Evolutionary conservation across 2,113 vertebrate genomes (phyloP).

Genomic region (Phrynosoma blainvillii): DNA sequence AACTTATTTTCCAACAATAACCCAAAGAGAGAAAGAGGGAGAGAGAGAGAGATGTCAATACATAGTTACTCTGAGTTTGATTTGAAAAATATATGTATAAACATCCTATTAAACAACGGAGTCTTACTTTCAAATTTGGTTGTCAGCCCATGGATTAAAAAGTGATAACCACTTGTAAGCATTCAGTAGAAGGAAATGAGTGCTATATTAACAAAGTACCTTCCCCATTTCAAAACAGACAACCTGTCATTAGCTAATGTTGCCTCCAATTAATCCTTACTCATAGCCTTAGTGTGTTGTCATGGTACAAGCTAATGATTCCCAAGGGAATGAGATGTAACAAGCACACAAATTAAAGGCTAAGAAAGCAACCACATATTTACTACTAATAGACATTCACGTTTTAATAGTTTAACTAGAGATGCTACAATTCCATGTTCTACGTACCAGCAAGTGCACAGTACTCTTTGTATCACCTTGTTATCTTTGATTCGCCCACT

Average conservation of each 20-base stretch:
- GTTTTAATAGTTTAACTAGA: background rate
- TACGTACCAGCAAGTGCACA: background rate
- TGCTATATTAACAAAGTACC: background rate
- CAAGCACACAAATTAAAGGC: background rate
- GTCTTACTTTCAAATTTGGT: background rate
- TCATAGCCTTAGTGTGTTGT: background rate
- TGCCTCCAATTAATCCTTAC: slow-evolving; percentile 39
- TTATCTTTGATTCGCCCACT: background rate
- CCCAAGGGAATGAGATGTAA: background rate
- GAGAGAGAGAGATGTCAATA: background rate
- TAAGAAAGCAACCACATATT: background rate
- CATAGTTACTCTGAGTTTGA: background rate
- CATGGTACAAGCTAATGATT: background rate
- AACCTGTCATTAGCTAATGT: slow-evolving; percentile 44
- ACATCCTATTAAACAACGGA: background rate
- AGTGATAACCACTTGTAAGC: background rate
- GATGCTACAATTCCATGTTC: background rate
- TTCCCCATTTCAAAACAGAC: slow-evolving; percentile 4
- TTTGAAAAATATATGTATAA: background rate
- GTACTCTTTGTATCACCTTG: too few relatives aligned
- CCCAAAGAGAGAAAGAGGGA: background rate
- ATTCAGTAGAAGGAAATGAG: background rate
- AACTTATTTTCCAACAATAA: background rate
- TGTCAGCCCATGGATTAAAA: background rate
- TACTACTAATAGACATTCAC: background rate